phyloP scores from a whole-genome alignment of 2,113 vertebrate genomes.

The Campylorhamphus procurvoides region DNA sequence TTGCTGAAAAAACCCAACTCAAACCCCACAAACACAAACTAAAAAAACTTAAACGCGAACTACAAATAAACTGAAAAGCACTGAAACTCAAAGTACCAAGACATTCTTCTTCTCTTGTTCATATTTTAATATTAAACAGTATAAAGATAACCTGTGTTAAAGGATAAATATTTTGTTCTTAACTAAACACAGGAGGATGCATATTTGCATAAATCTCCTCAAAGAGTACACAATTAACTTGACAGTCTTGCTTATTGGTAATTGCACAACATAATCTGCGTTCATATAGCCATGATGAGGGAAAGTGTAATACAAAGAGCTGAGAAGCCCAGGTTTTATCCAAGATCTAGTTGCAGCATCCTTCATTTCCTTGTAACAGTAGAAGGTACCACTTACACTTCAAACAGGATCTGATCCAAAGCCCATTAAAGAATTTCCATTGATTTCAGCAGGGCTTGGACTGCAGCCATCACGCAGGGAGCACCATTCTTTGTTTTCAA shows the following conservation, averaged over 20 bases:
- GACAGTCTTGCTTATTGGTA: neutral
- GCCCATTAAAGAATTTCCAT: slow-evolving; percentile 51
- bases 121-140: neutral
- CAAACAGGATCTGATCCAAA: slow-evolving; percentile 49
- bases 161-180: neutral
- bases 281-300: neutral
- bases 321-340: neutral
- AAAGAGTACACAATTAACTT: neutral
- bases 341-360: neutral
- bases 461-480: neutral
- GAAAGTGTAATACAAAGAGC: neutral
- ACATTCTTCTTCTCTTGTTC: neutral
- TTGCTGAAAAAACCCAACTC: neutral
- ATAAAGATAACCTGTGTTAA: neutral
- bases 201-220: neutral
- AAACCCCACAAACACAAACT: neutral
- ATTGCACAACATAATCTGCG: neutral
- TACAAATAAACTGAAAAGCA: neutral
- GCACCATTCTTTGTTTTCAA: neutral
- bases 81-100: neutral
- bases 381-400: slow-evolving; percentile 4
- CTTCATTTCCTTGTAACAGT: neutral
- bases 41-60: neutral
- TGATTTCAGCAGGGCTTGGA: slow-evolving; percentile 26
- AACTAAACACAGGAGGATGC: neutral